These are phyloP conservation scores for Mythimna vitellina DNA, from an alignment of 2,888 invertebrate genomes.

Conservation along the genomic window DNA sequence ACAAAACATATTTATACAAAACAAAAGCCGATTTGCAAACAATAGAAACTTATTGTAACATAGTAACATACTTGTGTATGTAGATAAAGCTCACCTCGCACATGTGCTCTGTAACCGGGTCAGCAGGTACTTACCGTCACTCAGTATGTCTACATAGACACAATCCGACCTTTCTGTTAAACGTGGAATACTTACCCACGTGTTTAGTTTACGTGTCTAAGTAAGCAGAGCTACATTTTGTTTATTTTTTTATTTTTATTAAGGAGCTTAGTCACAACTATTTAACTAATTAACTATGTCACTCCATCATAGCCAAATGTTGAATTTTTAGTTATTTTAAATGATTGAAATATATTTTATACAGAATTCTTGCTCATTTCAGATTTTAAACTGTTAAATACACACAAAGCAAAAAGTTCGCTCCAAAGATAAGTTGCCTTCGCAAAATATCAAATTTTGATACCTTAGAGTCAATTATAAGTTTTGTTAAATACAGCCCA, in stretches of 20 bases:
- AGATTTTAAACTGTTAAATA: constrained; percentile 12
- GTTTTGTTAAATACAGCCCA: constrained; percentile 25
- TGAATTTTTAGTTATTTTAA: too few relatives aligned
- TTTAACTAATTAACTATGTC: too few relatives aligned
- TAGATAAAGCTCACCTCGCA: not conserved
- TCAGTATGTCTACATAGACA: constrained; percentile 16
- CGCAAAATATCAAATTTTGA: constrained; percentile 9
- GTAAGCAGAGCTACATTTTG: constrained; percentile 28
- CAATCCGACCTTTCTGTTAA: constrained; percentile 15
- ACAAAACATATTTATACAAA: not conserved
- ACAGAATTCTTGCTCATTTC: not conserved
- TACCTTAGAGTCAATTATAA: constrained; percentile 37
- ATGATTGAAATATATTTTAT: too few relatives aligned
- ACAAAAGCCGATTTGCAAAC: constrained; percentile 13
- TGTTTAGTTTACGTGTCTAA: not conserved
- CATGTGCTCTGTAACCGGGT: not conserved
- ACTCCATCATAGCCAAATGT: too few relatives aligned
- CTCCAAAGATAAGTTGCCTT: constrained; percentile 16
- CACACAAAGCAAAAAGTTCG: constrained; percentile 42
- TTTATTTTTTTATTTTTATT: not conserved
- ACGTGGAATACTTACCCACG: constrained; percentile 15
- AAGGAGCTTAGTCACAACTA: too few relatives aligned
- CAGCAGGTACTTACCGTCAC: constrained; percentile 1
- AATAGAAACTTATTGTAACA: constrained; percentile 14
- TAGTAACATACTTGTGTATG: not conserved